Percentiles rank a stretch among this genome's conserved stretches.
phyloP scores from a whole-genome alignment of 1,140 invertebrate species.

The Hypsibius dujardini region DNA sequence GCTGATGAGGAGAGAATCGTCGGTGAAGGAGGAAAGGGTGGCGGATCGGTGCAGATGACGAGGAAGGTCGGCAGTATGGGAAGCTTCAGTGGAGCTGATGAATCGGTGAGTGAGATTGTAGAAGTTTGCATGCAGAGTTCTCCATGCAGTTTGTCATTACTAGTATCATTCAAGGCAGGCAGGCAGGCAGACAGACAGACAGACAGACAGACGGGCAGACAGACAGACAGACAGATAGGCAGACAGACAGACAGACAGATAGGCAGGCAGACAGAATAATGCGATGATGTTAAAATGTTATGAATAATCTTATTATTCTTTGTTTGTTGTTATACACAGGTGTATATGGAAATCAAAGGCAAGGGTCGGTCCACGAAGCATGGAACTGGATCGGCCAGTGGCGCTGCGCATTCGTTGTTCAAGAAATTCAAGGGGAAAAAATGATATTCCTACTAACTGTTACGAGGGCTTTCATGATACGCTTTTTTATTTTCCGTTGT shows the following conservation, averaged over 20 bases:
- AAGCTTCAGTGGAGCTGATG: slow-evolving; percentile 85
- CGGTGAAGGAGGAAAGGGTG: slow-evolving; percentile 33
- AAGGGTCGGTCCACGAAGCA: slow-evolving; percentile 30
- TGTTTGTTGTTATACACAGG: not conserved
- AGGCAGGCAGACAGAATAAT: not conserved
- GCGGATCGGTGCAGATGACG: slow-evolving; percentile 30
- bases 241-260: too few species aligned
- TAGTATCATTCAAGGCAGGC: too few species aligned
- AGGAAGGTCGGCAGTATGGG: slow-evolving; percentile 54
- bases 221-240: too few species aligned
- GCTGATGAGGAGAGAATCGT: slow-evolving; percentile 80
- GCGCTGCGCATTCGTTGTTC: slow-evolving; percentile 67
- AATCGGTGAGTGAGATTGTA: slow-evolving; percentile 39
- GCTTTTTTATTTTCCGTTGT: too few species aligned
- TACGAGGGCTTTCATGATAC: too few species aligned
- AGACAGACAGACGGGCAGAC: too few species aligned
- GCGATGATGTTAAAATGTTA: not conserved
- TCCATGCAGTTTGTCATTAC: too few species aligned
- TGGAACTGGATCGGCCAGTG: slow-evolving; percentile 24
- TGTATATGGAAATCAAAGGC: slow-evolving; percentile 73
- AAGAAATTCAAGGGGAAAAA: slow-evolving; percentile 52
- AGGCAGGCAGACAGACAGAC: too few species aligned
- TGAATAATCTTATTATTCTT: not conserved
- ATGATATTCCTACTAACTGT: too few species aligned
- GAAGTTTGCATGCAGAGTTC: too few species aligned